phyloP scores from a whole-genome alignment of 2,888 invertebrate species.

The Dascillus cervinus region DNA sequence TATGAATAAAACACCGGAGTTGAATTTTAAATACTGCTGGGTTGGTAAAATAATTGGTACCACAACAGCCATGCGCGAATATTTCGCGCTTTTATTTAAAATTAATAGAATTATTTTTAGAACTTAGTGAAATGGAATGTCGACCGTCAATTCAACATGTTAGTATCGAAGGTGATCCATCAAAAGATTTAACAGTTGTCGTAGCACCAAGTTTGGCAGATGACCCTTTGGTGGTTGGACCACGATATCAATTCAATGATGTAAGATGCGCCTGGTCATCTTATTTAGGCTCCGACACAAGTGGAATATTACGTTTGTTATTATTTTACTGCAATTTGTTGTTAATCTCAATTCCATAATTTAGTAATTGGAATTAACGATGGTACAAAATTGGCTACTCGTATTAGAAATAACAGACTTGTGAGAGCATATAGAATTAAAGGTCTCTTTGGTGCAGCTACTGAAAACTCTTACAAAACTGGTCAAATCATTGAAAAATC shows the following conservation, averaged over 20 bases:
- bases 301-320: constrained; percentile 64
- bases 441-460: constrained; percentile 68
- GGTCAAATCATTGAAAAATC: constrained; percentile 65
- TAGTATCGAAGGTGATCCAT: constrained; percentile 57
- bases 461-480: constrained; percentile 62
- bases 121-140: constrained; percentile 53
- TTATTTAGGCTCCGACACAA: constrained; percentile 54
- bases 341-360: constrained; percentile 20
- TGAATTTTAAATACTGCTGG: no score
- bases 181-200: constrained; percentile 48
- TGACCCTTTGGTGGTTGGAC: constrained; percentile 66
- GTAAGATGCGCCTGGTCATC: constrained; percentile 55
- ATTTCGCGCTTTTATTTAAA: constrained; percentile 9
- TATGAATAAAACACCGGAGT: no score
- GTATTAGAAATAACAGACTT: constrained; percentile 53
- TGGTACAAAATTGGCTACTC: constrained; percentile 51
- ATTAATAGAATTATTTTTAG: constrained; percentile 5
- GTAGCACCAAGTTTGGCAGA: constrained; percentile 65
- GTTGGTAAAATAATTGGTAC: no score
- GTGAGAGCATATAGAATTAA: constrained; percentile 66
- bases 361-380: constrained; percentile 67
- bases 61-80: no score
- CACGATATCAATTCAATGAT: constrained; percentile 63
- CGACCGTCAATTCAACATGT: constrained; percentile 53
- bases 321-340: background rate